phyloP scores from a whole-genome alignment of 2,888 invertebrate species.

The Cataglyphis albicans region DNA sequence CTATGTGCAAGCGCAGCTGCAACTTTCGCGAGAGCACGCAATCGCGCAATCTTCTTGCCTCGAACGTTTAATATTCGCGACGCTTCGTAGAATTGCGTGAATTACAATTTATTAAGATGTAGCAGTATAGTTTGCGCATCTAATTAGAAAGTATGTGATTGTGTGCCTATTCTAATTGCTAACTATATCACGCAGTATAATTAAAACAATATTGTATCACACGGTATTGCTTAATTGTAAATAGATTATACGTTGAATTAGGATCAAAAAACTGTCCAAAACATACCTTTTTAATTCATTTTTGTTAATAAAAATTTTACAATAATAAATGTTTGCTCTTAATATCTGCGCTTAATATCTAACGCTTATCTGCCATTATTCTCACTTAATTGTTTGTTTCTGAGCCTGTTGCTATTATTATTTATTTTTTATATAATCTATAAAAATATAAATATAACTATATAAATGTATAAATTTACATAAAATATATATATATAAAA shows the following conservation, averaged over 20 bases:
- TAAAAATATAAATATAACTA: background rate
- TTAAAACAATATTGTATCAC: background rate
- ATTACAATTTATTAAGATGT: constrained; percentile 37
- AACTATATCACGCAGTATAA: background rate
- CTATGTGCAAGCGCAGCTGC: constrained; percentile 3
- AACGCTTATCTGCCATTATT: no score
- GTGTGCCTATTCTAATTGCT: no score
- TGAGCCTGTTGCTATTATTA: no score
- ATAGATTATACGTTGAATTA: background rate
- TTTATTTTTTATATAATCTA: background rate
- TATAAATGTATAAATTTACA: background rate
- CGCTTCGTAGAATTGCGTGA: background rate
- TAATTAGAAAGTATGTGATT: background rate
- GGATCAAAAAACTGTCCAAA: no score
- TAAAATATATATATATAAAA: background rate
- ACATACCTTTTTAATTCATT: no score
- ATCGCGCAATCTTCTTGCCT: constrained; percentile 12
- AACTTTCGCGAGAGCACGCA: constrained; percentile 12
- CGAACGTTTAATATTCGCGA: constrained; percentile 42
- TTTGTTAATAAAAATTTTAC: no score
- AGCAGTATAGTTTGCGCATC: background rate
- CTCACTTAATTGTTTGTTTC: no score
- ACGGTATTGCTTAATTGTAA: background rate
- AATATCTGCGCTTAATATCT: no score
- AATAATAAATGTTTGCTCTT: no score